Percentiles rank a stretch among this genome's conserved stretches.
These are phyloP conservation scores for Colistium nudipinnis DNA, from an alignment of 2,113 vertebrate species.

Conservation along the genomic window DNA sequence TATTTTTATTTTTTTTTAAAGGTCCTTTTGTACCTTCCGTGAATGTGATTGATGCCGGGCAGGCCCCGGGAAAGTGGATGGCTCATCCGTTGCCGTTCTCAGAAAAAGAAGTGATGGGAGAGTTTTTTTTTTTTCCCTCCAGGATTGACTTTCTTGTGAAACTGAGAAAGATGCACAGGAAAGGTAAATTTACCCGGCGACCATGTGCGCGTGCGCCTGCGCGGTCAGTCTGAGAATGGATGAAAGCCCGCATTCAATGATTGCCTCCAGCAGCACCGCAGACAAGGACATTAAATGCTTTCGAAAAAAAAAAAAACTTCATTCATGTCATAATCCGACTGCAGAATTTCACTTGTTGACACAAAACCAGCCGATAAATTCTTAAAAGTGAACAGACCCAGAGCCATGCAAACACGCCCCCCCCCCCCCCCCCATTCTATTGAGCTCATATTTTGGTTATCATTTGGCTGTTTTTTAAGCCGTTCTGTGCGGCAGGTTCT, in stretches of 20 bases:
- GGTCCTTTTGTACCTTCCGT: slow-evolving; percentile 54
- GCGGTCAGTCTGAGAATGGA: slow-evolving; percentile 56
- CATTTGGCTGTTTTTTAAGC: slow-evolving; percentile 28
- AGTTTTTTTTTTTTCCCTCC: neutral
- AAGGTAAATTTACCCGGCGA: slow-evolving; percentile 39
- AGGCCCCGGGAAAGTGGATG: slow-evolving; percentile 32
- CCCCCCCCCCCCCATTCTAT: too few relatives aligned
- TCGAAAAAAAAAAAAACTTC: slow-evolving; percentile 48
- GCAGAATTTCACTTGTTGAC: slow-evolving; percentile 51
- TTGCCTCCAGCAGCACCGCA: slow-evolving; percentile 29
- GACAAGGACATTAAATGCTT: slow-evolving; percentile 63
- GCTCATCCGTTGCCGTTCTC: slow-evolving; percentile 34
- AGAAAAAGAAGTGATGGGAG: slow-evolving; percentile 30
- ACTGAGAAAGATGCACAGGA: slow-evolving; percentile 23
- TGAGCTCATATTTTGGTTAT: slow-evolving; percentile 31
- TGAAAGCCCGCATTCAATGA: slow-evolving; percentile 55
- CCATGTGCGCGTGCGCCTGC: slow-evolving; percentile 33
- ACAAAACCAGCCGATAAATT: slow-evolving; percentile 32
- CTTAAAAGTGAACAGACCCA: slow-evolving; percentile 18
- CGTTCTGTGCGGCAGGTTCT: slow-evolving; percentile 27
- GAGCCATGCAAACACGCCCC: slow-evolving; percentile 22
- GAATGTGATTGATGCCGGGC: slow-evolving; percentile 65
- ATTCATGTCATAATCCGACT: slow-evolving; percentile 48
- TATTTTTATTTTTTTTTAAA: too few relatives aligned
- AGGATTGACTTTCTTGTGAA: slow-evolving; percentile 33